A percentile compares a stretch with the other conserved stretches of the same genome.
phyloP scores from a whole-genome alignment of 2,113 vertebrate species.

The Ochotona princeps region DNA sequence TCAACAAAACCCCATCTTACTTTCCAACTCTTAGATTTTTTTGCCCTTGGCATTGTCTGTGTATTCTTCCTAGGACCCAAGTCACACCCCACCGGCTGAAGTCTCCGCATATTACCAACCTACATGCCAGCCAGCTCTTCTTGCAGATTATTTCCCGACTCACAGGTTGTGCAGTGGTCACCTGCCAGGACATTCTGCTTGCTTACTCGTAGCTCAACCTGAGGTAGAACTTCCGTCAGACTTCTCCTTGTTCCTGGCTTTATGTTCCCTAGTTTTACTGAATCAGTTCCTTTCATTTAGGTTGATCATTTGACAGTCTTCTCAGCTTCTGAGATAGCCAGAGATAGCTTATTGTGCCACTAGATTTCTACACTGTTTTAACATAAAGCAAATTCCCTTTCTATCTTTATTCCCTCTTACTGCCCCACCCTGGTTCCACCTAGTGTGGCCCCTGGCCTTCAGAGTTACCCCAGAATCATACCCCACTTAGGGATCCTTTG shows the following conservation, averaged over 20 bases:
- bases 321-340: not conserved
- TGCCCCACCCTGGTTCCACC: not conserved
- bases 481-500: not conserved
- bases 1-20: not conserved
- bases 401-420: not conserved
- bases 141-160: not conserved
- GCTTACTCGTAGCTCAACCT: not conserved
- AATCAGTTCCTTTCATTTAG: not conserved
- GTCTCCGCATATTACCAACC: not conserved
- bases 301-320: not conserved
- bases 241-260: not conserved
- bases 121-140: not conserved
- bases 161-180: not conserved
- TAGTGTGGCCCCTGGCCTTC: not conserved
- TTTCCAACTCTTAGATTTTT: conserved; percentile 4
- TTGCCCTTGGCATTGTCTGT: not conserved
- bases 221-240: not conserved
- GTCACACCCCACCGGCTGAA: not conserved
- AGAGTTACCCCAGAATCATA: not conserved
- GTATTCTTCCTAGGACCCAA: not conserved
- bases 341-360: not conserved
- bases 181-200: not conserved
- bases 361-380: not conserved
- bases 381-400: not conserved
- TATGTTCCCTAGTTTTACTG: not conserved